Conservation (phyloP, 2,888 invertebrate genomes). For the Drosophila macrospina region DNA sequence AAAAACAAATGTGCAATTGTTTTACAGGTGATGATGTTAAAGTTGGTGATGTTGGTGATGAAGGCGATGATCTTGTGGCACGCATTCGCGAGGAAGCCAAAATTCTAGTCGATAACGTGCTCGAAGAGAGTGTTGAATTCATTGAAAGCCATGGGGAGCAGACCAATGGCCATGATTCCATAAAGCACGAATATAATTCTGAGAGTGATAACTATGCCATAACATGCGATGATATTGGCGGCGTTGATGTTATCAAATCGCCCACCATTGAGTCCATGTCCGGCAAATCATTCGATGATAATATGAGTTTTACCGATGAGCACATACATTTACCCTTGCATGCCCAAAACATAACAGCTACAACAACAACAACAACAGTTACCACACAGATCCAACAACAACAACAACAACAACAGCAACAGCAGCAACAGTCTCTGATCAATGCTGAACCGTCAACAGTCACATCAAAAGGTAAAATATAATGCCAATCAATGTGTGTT, state of each 20-base stretch:
- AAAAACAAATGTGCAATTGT: conserved; percentile 73
- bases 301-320: conserved; percentile 84
- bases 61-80: conserved; percentile 62
- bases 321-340: conserved; percentile 75
- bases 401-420: conserved; percentile 53
- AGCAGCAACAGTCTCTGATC: conserved; percentile 50
- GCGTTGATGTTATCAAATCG: conserved; percentile 84
- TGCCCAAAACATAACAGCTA: conserved; percentile 72
- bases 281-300: conserved; percentile 85
- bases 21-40: conserved; percentile 71
- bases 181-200: conserved; percentile 81
- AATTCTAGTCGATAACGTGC: conserved; percentile 83
- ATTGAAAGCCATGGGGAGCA: conserved; percentile 78
- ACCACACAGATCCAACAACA: conserved; percentile 65
- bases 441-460: conserved; percentile 50
- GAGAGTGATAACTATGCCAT: conserved; percentile 85
- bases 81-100: conserved; percentile 84
- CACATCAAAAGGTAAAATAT: conserved; percentile 74
- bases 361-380: conserved; percentile 50
- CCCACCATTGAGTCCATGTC: conserved; percentile 85
- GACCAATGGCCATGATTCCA: conserved; percentile 70
- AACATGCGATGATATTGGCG: conserved; percentile 84
- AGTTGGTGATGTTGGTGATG: conserved; percentile 64
- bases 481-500: conserved; percentile 49
- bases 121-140: conserved; percentile 84